Evolutionary conservation across 2,113 vertebrate genomes (phyloP), one percentile per base, ranked within the genome.

Genomic region (Brachyhypopomus occidentalis): DNA sequence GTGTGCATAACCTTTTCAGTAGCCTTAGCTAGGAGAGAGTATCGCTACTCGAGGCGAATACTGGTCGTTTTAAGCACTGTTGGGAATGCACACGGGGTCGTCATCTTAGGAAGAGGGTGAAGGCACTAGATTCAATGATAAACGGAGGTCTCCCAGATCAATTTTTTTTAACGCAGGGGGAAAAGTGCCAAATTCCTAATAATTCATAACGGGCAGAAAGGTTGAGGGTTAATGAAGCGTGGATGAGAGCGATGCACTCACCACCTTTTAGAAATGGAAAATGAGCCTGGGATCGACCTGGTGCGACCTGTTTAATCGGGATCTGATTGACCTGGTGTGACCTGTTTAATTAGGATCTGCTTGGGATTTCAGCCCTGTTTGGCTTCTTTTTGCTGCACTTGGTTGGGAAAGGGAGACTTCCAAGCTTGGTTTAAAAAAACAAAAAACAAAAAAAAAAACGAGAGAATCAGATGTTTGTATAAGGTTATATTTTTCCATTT

Each of bases 401-500:
- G 90, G 90, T 90, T 89, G 92, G 92, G 89, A 89, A 78, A 25
- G 71, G 79, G 89, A 91, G 87, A 89, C 89, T 87, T 89, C 82
- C 84, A 52, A 86, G 87, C 88, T 91, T 90, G 90, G 91, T 90
- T 83, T 73, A 64, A 79, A 81, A 55, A 52, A 84, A 80, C 76
- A 84, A 83, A 86, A 86, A 81, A 66, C 78, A 60, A 82, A 76
- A 79, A 76, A 79, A 79, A 38, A 83, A 77, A 78, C 83, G 83
- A 85, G 72, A 91, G 90, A 92, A 92, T 91, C 89, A 94, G 95
- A 96, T 95, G 95, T 96, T 97, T 97, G 95, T 96, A 95, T 93
- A 93, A 96, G 95, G 95, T 96, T 97, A 83, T 98, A 96, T 97
- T 98, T 98, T 98, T 98, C 96, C 96, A 98, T 95, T 96, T 93